Base-by-base conservation (phyloP, 2,797 vertebrate species). In the Argentina silus region DNA sequence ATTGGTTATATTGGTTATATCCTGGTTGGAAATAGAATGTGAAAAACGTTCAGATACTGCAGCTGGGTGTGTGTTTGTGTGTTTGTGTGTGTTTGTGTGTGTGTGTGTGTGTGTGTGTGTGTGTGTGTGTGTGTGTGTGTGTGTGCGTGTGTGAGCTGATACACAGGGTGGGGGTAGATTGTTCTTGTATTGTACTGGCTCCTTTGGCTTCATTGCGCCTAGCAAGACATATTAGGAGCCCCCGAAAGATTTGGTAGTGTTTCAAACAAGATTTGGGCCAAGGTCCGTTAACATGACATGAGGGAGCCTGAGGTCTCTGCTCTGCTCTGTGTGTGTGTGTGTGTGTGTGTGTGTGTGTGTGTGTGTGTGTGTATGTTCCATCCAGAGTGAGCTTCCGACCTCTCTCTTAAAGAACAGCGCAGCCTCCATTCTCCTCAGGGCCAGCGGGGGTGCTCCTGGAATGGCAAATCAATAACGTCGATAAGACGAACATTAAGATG, bases 401-500 rank as follows among this genome's bases (percentile, higher is more conserved):
- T 75, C 36, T 80, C 69, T 69, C 72, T 19, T 17, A 65, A 74
- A 59, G 62, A 55, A 45, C 59, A 64, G 74, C 45, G 0, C 71
- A 70, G 77, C 69, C 57, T 78, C 60, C 73, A 85, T 75, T 77
- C 77, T 83, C 81, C 78, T 53, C 71, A 45, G 62, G 70, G 76
- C 79, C 76, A 36, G 23, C 43, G 68, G 79, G 82, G 77, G 79
- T 82, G 80, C 84, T 69, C 15, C 73, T 82, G 76, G 85, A 90
- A 91, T 89, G 84, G 85, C 81, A 90, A 92, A 94, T 93, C 93
- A 92, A 93, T 94, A 90, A 81, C 27, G 77, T 90, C 88, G 56
- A 93, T 92, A 83, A 70, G 84, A 83, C 79, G 73, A 79, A 72
- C 87, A 90, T 93, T 89, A 90, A 82, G 81, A 86, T 76, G 81